phyloP scores from a whole-genome alignment of 2,797 vertebrate genomes.

The Poeciliopsis paucimaculata region DNA sequence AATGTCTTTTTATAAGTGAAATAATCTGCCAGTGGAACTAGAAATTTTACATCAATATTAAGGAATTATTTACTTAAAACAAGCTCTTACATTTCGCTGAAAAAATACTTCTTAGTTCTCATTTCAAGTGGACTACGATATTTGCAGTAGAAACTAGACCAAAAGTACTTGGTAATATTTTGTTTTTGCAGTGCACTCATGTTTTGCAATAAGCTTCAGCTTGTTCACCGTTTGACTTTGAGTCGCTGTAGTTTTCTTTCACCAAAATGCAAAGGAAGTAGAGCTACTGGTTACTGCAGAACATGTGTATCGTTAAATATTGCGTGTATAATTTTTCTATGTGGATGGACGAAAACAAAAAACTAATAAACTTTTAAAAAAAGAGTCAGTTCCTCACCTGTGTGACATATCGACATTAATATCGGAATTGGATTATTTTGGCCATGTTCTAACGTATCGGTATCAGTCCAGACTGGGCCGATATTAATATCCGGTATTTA shows the following conservation, averaged over 20 bases:
- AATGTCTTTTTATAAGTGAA: no score
- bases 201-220: conserved; percentile 49
- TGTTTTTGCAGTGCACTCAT: not conserved
- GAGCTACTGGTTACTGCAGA: conserved; percentile 48
- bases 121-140: no score
- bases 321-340: conserved; percentile 70
- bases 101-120: no score
- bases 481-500: not conserved
- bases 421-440: not conserved
- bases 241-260: conserved; percentile 27
- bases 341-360: conserved; percentile 41
- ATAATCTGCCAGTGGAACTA: no score
- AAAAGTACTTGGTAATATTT: no score
- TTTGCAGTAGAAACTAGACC: no score
- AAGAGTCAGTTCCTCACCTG: not conserved
- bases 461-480: not conserved
- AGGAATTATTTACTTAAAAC: no score
- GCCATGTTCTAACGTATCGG: not conserved
- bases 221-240: conserved; percentile 43
- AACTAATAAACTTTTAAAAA: conserved; percentile 71
- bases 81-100: no score
- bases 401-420: not conserved
- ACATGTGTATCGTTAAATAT: conserved; percentile 54
- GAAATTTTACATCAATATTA: no score
- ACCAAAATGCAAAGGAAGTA: conserved; percentile 37